Conservation (phyloP, 53 echinoderm and acorn worm species). For the Astropecten irregularis region DNA sequence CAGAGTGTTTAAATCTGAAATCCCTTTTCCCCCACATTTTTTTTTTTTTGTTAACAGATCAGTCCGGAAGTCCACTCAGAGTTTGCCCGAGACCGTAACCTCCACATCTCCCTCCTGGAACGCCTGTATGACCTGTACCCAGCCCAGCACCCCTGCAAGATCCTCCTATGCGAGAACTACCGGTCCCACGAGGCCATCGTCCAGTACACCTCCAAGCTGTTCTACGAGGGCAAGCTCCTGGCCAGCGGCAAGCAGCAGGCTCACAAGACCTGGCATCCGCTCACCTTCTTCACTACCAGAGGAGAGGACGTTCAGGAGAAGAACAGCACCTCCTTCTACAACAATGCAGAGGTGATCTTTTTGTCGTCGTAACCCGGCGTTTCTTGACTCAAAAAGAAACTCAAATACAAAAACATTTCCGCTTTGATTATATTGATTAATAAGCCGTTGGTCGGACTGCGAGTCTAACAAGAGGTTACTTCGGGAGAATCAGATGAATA, state of each 20-base stretch:
- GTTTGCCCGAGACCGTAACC: slow-evolving; percentile 85
- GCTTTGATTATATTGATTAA: too few relatives aligned
- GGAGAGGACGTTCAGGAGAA: slow-evolving; percentile 98
- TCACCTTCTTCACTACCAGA: slow-evolving; percentile 92
- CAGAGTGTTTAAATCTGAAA: too few relatives aligned
- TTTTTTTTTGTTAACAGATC: too few relatives aligned
- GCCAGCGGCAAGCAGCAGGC: slow-evolving; percentile 85
- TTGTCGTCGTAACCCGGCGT: too few relatives aligned
- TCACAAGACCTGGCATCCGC: slow-evolving; percentile 78
- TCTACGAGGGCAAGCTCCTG: slow-evolving; percentile 88
- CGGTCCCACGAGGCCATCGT: slow-evolving; percentile 98
- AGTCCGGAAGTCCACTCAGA: slow-evolving; percentile 93
- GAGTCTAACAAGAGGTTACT: too few relatives aligned
- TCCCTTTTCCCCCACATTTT: too few relatives aligned
- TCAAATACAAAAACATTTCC: not conserved
- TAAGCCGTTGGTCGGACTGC: not conserved
- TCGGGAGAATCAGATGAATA: not conserved
- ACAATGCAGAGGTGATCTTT: slow-evolving; percentile 97
- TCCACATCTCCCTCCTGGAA: slow-evolving; percentile 96
- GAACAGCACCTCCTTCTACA: slow-evolving; percentile 96
- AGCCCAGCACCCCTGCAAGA: slow-evolving; percentile 89
- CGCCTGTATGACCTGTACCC: slow-evolving; percentile 94
- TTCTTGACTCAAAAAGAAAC: too few relatives aligned
- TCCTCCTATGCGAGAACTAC: slow-evolving; percentile 97
- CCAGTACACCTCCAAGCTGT: slow-evolving; percentile 88